These are phyloP conservation scores for Gasterosteus nipponicus DNA, from an alignment of 2,113 vertebrate species.

Conservation along the genomic window DNA sequence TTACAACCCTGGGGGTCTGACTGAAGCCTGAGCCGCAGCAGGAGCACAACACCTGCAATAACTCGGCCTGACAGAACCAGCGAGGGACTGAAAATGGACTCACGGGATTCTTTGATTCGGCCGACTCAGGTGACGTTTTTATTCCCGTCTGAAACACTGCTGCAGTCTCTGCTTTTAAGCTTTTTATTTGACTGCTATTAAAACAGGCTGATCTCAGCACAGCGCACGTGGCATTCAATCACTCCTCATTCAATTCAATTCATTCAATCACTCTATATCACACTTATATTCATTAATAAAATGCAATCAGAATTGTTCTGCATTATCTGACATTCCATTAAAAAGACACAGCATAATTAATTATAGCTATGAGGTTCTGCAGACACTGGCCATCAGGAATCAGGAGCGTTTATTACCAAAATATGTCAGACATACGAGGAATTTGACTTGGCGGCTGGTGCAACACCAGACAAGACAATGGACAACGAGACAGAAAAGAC, in stretches of 20 bases:
- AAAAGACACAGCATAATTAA: neutral
- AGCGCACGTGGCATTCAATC: neutral
- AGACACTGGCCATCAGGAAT: conserved; percentile 12
- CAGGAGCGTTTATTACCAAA: too few species aligned
- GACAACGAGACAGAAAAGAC: too few species aligned
- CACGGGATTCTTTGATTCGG: conserved; percentile 12
- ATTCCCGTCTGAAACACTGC: neutral
- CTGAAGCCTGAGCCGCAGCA: conserved; percentile 5
- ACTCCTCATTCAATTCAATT: too few species aligned
- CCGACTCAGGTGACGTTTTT: neutral
- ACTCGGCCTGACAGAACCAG: conserved; percentile 22
- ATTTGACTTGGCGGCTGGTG: too few species aligned
- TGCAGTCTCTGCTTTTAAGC: neutral
- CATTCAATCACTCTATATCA: neutral
- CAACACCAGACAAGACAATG: too few species aligned
- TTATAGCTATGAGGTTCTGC: neutral
- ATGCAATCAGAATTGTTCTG: neutral
- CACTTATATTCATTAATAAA: neutral
- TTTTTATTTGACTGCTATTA: neutral
- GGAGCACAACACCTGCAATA: conserved; percentile 30
- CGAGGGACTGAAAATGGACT: conserved; percentile 24
- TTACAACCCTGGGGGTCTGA: conserved; percentile 14
- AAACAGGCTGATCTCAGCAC: neutral
- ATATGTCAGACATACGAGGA: too few species aligned
- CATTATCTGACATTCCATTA: conserved; percentile 8